Evolutionary conservation across 2,797 vertebrate genomes (phyloP), one percentile per base, ranked within the genome.

Genomic region (Okamejei kenojei): DNA sequence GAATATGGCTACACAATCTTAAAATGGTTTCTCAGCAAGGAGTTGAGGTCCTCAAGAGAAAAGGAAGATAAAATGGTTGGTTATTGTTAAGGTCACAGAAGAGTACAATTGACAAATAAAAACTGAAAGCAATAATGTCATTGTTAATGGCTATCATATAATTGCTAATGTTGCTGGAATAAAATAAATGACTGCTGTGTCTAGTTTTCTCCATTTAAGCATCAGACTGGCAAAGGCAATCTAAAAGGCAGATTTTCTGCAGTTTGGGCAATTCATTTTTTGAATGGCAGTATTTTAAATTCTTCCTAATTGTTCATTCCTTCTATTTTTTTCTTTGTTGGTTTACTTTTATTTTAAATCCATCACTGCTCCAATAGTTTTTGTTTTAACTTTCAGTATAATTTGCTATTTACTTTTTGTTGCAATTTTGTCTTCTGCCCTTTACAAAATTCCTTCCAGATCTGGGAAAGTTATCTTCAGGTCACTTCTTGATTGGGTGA

Each of bases 361-460:
- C n/a, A 84, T 61, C 58, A 23, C 26, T 84, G 26, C 61, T 86
- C 11, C 15, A 15, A 65, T 65, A n/a, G 61, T 7, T n/a, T 86
- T 29, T 23, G 9, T 38, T 54, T 81, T 54, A 23, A 58, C 23
- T 82, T 77, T 77, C 23, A 1, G 26, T 77, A 68, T 77, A n/a
- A 61, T 63, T 61, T 63, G n/a, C 17, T 68, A 10, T 61, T 19
- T 19, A 32, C 68, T 19, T 17, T 88, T 88, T 3, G 17, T n/a
- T 35, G n/a, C 15, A 88, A 35, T 88, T 68, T 88, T 88, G 61
- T 32, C 32, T 65, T 86, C 61, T 68, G 17, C n/a, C 65, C 65
- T 88, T 88, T 68, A 88, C n/a, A 38, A 35, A 35, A 88, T 68
- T 88, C n/a, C 63, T 68, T 68, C 63, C 63, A 68, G 84, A 88